Evolutionary conservation across 2,113 vertebrate species (phyloP).

Genomic region (Ia io): DNA sequence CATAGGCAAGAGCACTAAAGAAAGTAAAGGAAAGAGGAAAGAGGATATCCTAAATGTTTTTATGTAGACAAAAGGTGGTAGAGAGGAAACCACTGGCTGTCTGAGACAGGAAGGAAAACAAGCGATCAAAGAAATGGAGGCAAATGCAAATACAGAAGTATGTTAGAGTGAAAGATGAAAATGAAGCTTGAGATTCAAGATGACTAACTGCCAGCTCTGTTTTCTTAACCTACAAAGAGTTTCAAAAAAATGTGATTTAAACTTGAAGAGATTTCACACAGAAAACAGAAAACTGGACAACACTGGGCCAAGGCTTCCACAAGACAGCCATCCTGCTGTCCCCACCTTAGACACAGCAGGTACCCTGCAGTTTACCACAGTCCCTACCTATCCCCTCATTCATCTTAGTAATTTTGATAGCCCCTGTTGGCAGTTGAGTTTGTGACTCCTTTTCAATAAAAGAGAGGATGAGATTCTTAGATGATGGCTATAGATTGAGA

Average conservation of each 20-base stretch:
- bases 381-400: background rate
- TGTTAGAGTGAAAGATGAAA: background rate
- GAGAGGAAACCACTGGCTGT: background rate
- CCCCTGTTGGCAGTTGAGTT: background rate
- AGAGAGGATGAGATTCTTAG: background rate
- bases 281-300: background rate
- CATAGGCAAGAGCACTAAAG: background rate
- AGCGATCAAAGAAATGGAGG: background rate
- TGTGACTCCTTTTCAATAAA: background rate
- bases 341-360: accelerated
- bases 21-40: background rate
- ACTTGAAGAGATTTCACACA: background rate
- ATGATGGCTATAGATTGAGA: background rate
- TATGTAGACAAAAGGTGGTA: background rate
- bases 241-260: background rate
- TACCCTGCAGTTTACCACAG: too few relatives aligned
- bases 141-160: background rate
- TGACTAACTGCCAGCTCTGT: background rate
- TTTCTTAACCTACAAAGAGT: background rate
- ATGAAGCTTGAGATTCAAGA: background rate
- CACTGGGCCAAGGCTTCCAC: background rate
- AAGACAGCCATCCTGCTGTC: too few relatives aligned
- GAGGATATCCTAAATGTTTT: background rate
- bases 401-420: background rate
- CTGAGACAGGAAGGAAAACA: background rate